A percentile compares a stretch with the other conserved stretches of the same genome.
Conservation (phyloP, 2,113 vertebrate species). For the Acrocephalus arundinaceus region DNA sequence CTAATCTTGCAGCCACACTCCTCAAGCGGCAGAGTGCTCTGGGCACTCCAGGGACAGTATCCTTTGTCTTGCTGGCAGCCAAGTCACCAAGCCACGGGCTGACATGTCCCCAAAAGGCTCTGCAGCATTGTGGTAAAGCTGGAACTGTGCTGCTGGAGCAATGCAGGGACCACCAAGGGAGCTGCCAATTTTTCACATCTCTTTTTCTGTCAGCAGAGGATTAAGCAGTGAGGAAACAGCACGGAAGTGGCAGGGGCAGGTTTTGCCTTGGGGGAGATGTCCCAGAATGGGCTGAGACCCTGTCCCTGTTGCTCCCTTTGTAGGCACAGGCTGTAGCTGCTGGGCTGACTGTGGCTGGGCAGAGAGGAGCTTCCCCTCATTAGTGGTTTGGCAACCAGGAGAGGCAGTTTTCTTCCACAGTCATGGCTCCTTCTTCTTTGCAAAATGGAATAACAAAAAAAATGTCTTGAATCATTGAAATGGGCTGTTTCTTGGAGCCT, state of each 20-base stretch:
- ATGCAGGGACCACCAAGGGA: background rate
- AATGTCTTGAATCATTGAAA: background rate
- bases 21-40: background rate
- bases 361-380: background rate
- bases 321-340: background rate
- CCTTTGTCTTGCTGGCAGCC: background rate
- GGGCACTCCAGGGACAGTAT: background rate
- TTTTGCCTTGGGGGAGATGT: background rate
- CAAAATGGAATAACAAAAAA: background rate
- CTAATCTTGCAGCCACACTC: background rate
- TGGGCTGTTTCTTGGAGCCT: background rate
- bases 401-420: background rate
- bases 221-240: background rate
- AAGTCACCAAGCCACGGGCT: background rate
- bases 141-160: background rate
- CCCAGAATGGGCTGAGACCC: background rate
- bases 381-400: conserved; percentile 1
- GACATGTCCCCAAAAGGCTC: background rate
- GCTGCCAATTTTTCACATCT: background rate
- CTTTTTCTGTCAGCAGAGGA: background rate
- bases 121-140: background rate
- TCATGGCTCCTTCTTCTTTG: background rate
- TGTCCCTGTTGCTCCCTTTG: background rate
- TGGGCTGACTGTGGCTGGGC: background rate
- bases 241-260: background rate